A percentile compares a stretch with the other conserved stretches of the same genome.
phyloP scores from a whole-genome alignment of 2,888 invertebrate genomes.

The Agriopis aurantiaria region DNA sequence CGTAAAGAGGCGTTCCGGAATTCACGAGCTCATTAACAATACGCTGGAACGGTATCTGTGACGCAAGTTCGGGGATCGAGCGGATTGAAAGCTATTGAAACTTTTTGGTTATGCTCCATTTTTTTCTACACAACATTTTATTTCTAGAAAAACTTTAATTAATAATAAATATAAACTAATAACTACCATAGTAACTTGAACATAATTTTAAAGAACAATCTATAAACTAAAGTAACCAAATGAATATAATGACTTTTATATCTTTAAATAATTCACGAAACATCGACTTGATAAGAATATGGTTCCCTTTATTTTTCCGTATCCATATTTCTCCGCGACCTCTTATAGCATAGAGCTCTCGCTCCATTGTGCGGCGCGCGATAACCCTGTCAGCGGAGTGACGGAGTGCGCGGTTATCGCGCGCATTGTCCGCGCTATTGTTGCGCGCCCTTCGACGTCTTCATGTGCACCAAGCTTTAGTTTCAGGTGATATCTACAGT shows the following conservation, averaged over 20 bases:
- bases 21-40: slow-evolving; percentile 73
- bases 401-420: slow-evolving; percentile 84
- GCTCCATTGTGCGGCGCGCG: slow-evolving; percentile 66
- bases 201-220: no score
- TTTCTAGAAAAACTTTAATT: no score
- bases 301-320: neutral
- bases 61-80: slow-evolving; percentile 43
- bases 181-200: no score
- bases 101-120: neutral
- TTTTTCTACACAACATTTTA: neutral
- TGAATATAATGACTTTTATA: no score
- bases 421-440: slow-evolving; percentile 74
- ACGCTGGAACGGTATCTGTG: slow-evolving; percentile 57
- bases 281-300: no score
- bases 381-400: slow-evolving; percentile 84
- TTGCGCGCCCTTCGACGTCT: slow-evolving; percentile 73
- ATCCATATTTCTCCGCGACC: slow-evolving; percentile 30
- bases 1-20: slow-evolving; percentile 74
- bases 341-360: slow-evolving; percentile 43
- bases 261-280: no score
- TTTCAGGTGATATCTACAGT: slow-evolving; percentile 12
- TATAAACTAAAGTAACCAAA: no score
- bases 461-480: slow-evolving; percentile 57
- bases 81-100: slow-evolving; percentile 2
- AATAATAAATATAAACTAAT: no score